Percentiles rank a stretch among this genome's conserved stretches.
Evolutionary conservation across 2,113 vertebrate species (phyloP).

Genomic region (Rhegmatorhina hoffmannsi): DNA sequence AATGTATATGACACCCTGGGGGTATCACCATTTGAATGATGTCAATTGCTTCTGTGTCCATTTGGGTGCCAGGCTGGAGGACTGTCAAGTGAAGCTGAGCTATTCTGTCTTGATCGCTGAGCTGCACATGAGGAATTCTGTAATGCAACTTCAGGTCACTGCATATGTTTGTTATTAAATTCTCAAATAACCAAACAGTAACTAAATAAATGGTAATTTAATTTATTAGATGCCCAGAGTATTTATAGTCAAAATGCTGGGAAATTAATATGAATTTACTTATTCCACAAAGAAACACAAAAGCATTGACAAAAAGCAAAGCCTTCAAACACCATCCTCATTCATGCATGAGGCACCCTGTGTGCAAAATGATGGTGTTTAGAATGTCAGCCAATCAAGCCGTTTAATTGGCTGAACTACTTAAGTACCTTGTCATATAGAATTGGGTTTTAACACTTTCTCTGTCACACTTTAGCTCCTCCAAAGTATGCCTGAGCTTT

Average conservation of each 20-base stretch:
- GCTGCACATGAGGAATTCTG: conserved; percentile 61
- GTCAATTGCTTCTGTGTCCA: background rate
- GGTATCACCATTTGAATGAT: background rate
- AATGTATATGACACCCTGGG: background rate
- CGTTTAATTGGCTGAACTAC: conserved; percentile 38
- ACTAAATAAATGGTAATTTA: conserved; percentile 60
- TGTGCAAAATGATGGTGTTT: conserved; percentile 11
- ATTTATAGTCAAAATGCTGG: conserved; percentile 36
- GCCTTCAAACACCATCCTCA: background rate
- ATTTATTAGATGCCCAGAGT: conserved; percentile 61
- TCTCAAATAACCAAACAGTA: conserved; percentile 56
- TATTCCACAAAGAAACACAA: background rate
- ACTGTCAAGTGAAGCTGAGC: conserved; percentile 4
- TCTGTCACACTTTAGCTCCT: background rate
- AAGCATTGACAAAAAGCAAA: conserved; percentile 6
- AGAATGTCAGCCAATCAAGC: conserved; percentile 35
- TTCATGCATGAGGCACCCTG: conserved; percentile 45
- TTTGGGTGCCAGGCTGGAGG: conserved; percentile 20
- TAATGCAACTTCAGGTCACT: conserved; percentile 42
- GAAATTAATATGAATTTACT: conserved; percentile 60
- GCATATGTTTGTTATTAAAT: conserved; percentile 18
- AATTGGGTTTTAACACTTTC: conserved; percentile 25
- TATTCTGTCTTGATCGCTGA: conserved; percentile 32
- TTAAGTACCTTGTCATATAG: background rate
- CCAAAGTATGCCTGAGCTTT: background rate